Conservation (phyloP, 2,797 vertebrate genomes). For the Amblyopsis hoosieri region DNA sequence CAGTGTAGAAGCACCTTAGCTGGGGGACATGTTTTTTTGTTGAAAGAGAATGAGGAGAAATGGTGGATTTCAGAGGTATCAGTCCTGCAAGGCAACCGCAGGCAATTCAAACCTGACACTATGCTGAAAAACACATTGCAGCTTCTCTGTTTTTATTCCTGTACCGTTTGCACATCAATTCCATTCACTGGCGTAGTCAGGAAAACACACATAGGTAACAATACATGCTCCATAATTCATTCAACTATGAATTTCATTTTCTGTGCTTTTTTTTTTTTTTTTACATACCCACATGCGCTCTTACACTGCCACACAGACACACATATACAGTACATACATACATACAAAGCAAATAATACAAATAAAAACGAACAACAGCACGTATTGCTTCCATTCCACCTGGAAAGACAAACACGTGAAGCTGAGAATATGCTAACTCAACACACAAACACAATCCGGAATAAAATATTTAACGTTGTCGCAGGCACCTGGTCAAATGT, state of each 20-base stretch:
- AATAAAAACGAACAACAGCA: conserved; percentile 51
- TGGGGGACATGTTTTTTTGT: conserved; percentile 79
- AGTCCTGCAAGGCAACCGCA: conserved; percentile 83
- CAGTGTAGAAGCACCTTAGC: conserved; percentile 75
- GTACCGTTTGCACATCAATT: conserved; percentile 66
- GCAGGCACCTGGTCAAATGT: conserved; percentile 78
- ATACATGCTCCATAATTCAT: conserved; percentile 76
- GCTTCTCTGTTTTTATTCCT: conserved; percentile 65
- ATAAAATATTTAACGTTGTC: conserved; percentile 73
- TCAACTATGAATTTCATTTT: conserved; percentile 73
- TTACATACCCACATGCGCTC: conserved; percentile 49
- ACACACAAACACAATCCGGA: conserved; percentile 66
- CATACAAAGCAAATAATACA: conserved; percentile 41
- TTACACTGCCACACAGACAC: conserved; percentile 50
- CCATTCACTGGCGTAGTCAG: conserved; percentile 56
- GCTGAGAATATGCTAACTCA: conserved; percentile 64
- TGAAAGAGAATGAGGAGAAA: conserved; percentile 79
- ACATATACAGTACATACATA: conserved; percentile 33
- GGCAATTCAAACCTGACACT: conserved; percentile 76
- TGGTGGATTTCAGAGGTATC: conserved; percentile 78
- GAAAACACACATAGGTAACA: conserved; percentile 69
- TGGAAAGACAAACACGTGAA: conserved; percentile 62
- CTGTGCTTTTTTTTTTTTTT: conserved; percentile 41
- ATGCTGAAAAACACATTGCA: conserved; percentile 64
- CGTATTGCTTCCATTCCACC: conserved; percentile 57